Evolutionary conservation across 2,888 invertebrate species (phyloP).

Genomic region (Clunio marinus): DNA sequence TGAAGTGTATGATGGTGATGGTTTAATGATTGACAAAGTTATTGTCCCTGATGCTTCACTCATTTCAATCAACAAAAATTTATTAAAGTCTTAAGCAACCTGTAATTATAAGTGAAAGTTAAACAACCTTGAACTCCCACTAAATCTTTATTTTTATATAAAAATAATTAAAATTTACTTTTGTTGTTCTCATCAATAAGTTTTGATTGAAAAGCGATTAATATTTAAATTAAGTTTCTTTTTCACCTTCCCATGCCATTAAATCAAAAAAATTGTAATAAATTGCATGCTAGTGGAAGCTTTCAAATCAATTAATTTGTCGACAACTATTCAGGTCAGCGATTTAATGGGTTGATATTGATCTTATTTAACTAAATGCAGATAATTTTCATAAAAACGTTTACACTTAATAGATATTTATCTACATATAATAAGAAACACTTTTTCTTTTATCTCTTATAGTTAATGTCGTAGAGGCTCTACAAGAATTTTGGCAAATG

Average conservation of each 20-base stretch:
- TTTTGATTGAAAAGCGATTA: not conserved
- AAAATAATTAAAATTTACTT: too few species aligned
- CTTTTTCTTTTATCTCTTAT: slow-evolving; percentile 46
- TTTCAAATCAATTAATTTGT: slow-evolving; percentile 1
- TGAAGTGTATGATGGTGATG: too few species aligned
- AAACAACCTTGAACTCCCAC: slow-evolving; percentile 8
- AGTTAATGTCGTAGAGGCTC: slow-evolving; percentile 93
- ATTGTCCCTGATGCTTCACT: too few species aligned
- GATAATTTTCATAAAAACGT: too few species aligned
- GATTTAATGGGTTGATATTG: too few species aligned
- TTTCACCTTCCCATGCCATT: not conserved
- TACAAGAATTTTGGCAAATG: slow-evolving; percentile 98
- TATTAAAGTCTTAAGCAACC: too few species aligned
- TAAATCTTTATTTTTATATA: too few species aligned
- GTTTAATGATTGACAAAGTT: too few species aligned
- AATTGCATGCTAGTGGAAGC: not conserved
- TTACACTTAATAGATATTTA: too few species aligned
- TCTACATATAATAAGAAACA: slow-evolving; percentile 37
- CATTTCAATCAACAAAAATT: too few species aligned
- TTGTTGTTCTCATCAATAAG: too few species aligned
- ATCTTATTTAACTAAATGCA: too few species aligned
- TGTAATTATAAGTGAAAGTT: slow-evolving; percentile 7
- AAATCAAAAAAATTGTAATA: not conserved
- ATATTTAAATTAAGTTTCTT: slow-evolving; percentile 13
- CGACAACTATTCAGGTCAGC: slow-evolving; percentile 9